Evolutionary conservation across 2,888 invertebrate genomes (phyloP), one percentile per base, ranked within the genome.

Genomic region (Tiliacea aurago): DNA sequence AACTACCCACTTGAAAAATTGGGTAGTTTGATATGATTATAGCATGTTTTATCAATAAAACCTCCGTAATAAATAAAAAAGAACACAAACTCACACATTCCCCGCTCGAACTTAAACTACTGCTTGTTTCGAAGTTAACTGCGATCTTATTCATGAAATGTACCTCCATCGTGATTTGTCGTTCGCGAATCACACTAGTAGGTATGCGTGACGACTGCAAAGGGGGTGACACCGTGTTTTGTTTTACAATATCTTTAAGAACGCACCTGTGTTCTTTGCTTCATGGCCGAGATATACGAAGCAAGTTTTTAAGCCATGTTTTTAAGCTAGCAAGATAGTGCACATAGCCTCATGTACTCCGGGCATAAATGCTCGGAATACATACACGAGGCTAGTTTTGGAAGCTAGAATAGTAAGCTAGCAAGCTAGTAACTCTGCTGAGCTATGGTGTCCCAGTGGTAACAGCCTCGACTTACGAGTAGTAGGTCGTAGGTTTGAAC

Each of bases 61-160:
- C 45, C 20, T 58, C 10, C 13, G 23, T 33, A 65, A 76, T 79
- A 78, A 76, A 83, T 75, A 75, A 76, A 58, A 58, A 51, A 23
- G 55, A 78, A 58, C 2, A 4, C n/a, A 77, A 66, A 43, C 37
- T 62, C 18, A 65, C 71, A 47, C 58, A 76, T 71, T 72, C 70
- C 33, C 47, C 28, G 28, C 51, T 45, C 64, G 49, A 80, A 79
- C 73, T 85, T 84, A 68, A 81, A 80, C 81, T 70, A 67, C 70
- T 76, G 76, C 47, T 33, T 56, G 43, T 73, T 73, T n/a, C 72
- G 56, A 64, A 74, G 72, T 80, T 81, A 81, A 86, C 78, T 76
- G 84, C 84, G 70, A 86, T 80, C 84, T 85, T 86, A 86, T 86
- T 86, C 86, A 86, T 84, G 84, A 73, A 78, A 70, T 73, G 74